Evolutionary conservation across 2,113 vertebrate genomes (phyloP), one percentile per base, ranked within the genome.

Genomic region (Hippolais icterina): DNA sequence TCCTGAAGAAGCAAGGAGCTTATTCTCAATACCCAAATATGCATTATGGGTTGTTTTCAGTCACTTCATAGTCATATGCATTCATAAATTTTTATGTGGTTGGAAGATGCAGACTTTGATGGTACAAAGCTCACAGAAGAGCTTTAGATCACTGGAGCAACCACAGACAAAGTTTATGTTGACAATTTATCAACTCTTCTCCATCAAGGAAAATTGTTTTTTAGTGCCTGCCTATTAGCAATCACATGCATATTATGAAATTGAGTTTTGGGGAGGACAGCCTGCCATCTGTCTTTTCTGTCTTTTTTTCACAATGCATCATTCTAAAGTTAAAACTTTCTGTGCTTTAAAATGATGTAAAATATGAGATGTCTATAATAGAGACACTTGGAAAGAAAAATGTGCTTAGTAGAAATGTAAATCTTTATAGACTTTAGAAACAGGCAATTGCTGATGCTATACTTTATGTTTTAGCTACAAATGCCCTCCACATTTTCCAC

Each of bases 221-320:
- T 98, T 97, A 98, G 98, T 96, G 94, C 89, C 83, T 97, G 93
- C 93, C 96, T 98, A 98, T 98, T 98, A 98, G 96, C 95, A 98
- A 96, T 97, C 97, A 96, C 94, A 93, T 96, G 92, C 94, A 97
- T 97, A 97, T 97, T 98, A 97, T 97, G 97, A 98, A 98, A 98
- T 94, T 96, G 97, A 97, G 92, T 97, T 98, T 98, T 95, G 94
- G 91, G 97, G 89, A 98, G 96, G 97, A 97, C 82, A 93, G 95
- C 46, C 92, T 97, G 83, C 97, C 98, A 98, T 98, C 98, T 98
- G 97, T 97, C 97, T 98, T 96, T 97, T 93, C 91, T 95, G 83
- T 89, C 37, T 89, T 96, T 96, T 95, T 97, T 97, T 94, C 95
- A 82, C 68, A 96, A 80, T 70, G 63, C 85, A 95, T 97, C 94